Percentiles rank a stretch among this genome's conserved stretches.
phyloP scores from a whole-genome alignment of 2,797 vertebrate species.

The Parotocinclus haroldoi region DNA sequence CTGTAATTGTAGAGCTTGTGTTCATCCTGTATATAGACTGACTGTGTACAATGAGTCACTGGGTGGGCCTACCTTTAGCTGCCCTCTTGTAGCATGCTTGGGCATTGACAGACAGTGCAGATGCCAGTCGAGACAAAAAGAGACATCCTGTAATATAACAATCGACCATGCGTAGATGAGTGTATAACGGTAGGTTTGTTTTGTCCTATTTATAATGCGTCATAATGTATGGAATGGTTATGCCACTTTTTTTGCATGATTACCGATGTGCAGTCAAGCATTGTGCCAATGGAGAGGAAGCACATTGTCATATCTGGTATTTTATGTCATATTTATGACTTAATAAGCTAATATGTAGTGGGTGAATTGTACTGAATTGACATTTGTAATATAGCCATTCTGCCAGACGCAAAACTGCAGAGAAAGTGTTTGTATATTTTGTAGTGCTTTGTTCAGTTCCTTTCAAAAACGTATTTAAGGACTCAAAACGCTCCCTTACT shows the following conservation, averaged over 20 bases:
- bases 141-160: conserved; percentile 34
- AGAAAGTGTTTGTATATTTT: conserved; percentile 51
- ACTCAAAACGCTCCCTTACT: conserved; percentile 17
- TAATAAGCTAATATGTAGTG: conserved; percentile 75
- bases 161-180: conserved; percentile 14
- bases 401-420: conserved; percentile 44
- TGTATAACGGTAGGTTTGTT: conserved; percentile 25
- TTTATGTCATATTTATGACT: conserved; percentile 71
- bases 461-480: conserved; percentile 43
- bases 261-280: conserved; percentile 36
- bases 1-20: too few species aligned
- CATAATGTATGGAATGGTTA: conserved; percentile 27
- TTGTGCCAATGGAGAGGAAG: conserved; percentile 38
- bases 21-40: too few species aligned
- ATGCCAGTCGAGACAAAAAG: background rate
- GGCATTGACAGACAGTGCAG: conserved; percentile 7
- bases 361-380: conserved; percentile 59
- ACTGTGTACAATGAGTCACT: too few species aligned
- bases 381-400: conserved; percentile 61
- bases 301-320: conserved; percentile 64
- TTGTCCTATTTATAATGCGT: conserved; percentile 42
- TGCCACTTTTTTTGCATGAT: conserved; percentile 44
- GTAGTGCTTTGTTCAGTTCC: conserved; percentile 34
- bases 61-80: background rate
- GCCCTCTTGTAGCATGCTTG: conserved; percentile 18